Evolutionary conservation across 2,113 vertebrate species (phyloP), one percentile per base, ranked within the genome.

Genomic region (Gallinago paraguaiae): DNA sequence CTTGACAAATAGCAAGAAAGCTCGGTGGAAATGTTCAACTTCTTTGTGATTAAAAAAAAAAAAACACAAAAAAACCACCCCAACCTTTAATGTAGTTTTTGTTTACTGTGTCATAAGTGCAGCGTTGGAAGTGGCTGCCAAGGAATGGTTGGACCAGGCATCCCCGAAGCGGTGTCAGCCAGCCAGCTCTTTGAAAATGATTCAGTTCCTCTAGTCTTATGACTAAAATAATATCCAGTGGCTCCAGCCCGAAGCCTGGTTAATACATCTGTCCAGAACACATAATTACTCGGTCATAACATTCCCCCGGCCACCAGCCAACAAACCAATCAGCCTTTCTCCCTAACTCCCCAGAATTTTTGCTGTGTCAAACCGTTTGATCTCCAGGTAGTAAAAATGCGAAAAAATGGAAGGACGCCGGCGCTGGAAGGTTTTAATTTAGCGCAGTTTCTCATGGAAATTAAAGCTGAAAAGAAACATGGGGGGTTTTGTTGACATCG

Each of bases 261-360:
- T 99, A 99, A 99, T 99, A 97, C 98, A 99, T 99, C 98, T 99
- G 98, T 99, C 98, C 98, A 98, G 98, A 98, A 97, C 98, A 98
- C 98, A 97, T 98, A 98, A 99, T 99, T 99, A 99, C 98, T 98
- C 41, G 98, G 98, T 98, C 98, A 98, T 98, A 98, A 98, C 98
- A 98, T 98, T 98, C 97, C 98, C 98, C 98, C 98, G 97, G 98
- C 97, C 98, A 98, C 97, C 97, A 98, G 98, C 98, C 98, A 98
- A 97, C 97, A 98, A 97, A 98, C 97, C 98, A 98, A 98, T 98
- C 97, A 98, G 97, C 96, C 95, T 98, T 97, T 98, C 96, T 98
- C 96, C 93, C 97, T 97, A 98, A 97, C 98, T 97, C 97, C 95
- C 97, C 86, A 98, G 98, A 98, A 98, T 98, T 98, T 98, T 98